Percentiles rank a stretch among this genome's conserved stretches.
These are phyloP conservation scores for Phrynocephalus guinanensis DNA, from an alignment of 2,797 vertebrate genomes.

Conservation along the genomic window DNA sequence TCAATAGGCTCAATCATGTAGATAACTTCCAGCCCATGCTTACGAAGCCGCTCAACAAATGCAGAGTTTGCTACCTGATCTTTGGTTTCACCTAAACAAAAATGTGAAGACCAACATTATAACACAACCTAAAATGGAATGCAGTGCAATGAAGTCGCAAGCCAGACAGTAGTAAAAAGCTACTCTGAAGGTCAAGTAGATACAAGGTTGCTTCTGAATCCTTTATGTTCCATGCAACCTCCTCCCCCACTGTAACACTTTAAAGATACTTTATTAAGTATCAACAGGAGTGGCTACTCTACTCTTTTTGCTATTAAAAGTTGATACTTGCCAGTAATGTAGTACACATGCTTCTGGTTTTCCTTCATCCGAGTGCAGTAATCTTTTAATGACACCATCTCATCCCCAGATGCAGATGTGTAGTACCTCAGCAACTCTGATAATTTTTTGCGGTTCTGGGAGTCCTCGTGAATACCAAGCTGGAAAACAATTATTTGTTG, in stretches of 20 bases:
- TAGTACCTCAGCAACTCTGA: conserved; percentile 89
- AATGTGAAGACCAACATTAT: no score
- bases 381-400: conserved; percentile 93
- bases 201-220: no score
- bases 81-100: conserved; percentile 90
- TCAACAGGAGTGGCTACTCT: neutral
- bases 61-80: conserved; percentile 97
- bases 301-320: neutral
- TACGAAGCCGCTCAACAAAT: conserved; percentile 94
- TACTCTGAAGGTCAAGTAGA: no score
- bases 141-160: no score
- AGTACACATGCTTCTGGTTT: conserved; percentile 93
- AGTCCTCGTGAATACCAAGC: conserved; percentile 94
- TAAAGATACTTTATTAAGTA: neutral
- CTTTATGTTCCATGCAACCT: no score
- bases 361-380: conserved; percentile 94
- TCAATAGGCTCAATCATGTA: conserved; percentile 99
- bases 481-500: conserved; percentile 34
- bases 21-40: conserved; percentile 93
- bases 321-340: conserved; percentile 83
- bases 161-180: no score
- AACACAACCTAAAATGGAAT: no score
- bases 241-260: no score
- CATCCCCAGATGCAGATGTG: conserved; percentile 91
- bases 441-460: conserved; percentile 91